Base-by-base conservation (phyloP, 2,113 vertebrate genomes). In the Albula glossodonta region DNA sequence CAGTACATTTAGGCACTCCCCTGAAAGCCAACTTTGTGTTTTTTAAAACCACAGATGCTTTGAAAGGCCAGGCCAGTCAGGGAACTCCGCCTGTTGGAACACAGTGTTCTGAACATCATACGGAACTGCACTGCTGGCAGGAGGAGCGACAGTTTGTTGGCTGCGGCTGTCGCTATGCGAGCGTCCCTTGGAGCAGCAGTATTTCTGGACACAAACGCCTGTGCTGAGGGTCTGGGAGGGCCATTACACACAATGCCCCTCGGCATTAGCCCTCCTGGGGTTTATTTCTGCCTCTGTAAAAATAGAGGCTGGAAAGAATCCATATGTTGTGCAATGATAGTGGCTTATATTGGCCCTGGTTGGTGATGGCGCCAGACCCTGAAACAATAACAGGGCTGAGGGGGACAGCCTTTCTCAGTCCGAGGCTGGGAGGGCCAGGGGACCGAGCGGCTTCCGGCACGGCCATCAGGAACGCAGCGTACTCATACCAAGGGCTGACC, bases 191-290 rank as follows among this genome's bases (percentile, higher is more conserved):
- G 63, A 70, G 13, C 63, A n/a, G 63, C 63, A 70, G 5, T 70
- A 70, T 17, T 70, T 70, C 22, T n/a, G 63, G 63, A 13, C 7
- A 70, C 63, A 31, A 74, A 31, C 70, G 70, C 70, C 70, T 2
- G n/a, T 31, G 70, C 22, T 74, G 70, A 74, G 31, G 48, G 53
- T 84, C 78, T 51, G 50, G n/a, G 84, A 80, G 56, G 80, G 53
- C 80, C 80, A 85, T 85, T 66, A 85, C 84, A 81, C 53, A 85
- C 78, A 85, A 85, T 79, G 84, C 31, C 84, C 84, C 77, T 25
- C 51, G 83, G 70, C 48, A 78, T 84, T 57, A 31, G 31, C 57
- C 31, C 51, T 78, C 51, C 83, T 15, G 9, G 51, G 74, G 51
- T 31, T 48, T 41, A 66, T 85, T 81, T 60, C 25, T 63, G 48